A percentile compares a stretch with the other conserved stretches of the same genome.
Evolutionary conservation across 2,113 vertebrate species (phyloP).

Genomic region (Myodes glareolus): DNA sequence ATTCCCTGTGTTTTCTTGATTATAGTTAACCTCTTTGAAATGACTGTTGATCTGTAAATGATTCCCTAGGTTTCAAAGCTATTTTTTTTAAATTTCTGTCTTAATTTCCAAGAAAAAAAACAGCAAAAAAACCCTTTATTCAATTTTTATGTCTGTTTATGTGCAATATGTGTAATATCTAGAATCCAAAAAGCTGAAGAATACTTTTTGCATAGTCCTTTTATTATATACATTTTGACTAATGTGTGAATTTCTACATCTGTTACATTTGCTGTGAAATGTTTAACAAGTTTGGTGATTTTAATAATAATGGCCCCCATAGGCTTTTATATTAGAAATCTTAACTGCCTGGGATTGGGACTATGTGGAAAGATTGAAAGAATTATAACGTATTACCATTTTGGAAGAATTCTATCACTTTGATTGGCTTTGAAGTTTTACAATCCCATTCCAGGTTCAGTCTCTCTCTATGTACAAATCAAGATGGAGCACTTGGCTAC

Average conservation of each 20-base stretch:
- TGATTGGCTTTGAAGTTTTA: neutral
- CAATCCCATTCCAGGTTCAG: neutral
- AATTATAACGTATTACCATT: neutral
- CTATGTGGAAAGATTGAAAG: neutral
- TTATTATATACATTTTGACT: neutral
- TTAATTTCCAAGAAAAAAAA: neutral
- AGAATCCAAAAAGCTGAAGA: neutral
- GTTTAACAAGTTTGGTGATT: neutral
- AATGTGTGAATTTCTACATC: neutral
- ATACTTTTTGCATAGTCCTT: neutral
- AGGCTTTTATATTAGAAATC: neutral
- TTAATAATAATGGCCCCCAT: neutral
- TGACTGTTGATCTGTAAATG: neutral
- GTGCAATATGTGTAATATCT: neutral
- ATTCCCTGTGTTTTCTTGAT: neutral
- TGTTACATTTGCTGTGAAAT: neutral
- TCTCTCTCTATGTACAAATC: fast-evolving
- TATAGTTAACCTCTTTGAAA: neutral
- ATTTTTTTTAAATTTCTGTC: neutral
- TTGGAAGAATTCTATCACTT: neutral
- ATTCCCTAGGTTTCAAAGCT: neutral
- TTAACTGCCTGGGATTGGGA: no score
- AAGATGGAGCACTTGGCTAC: neutral
- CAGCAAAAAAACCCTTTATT: neutral
- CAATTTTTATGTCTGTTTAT: neutral